phyloP scores from a whole-genome alignment of 2,113 vertebrate species.

The Ancistrus triradiatus region DNA sequence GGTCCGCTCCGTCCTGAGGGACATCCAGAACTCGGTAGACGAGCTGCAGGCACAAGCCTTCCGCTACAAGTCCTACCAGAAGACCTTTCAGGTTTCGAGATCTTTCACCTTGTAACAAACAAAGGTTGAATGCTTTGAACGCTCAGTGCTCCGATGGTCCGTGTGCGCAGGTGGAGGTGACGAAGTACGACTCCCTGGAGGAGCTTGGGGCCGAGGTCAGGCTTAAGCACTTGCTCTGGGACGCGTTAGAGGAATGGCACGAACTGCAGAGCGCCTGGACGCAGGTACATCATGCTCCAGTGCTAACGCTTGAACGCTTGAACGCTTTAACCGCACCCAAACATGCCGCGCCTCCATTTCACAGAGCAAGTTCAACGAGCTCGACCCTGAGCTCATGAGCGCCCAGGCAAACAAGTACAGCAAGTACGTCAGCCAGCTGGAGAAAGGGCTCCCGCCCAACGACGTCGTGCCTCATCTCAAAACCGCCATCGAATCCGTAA shows the following conservation, averaged over 20 bases:
- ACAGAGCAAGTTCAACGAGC: constrained; percentile 68
- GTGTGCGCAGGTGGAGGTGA: constrained; percentile 71
- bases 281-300: constrained; percentile 58
- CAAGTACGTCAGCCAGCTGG: constrained; percentile 74
- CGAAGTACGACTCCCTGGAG: constrained; percentile 75
- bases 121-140: too few relatives aligned
- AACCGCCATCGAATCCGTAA: constrained; percentile 71
- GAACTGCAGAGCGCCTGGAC: constrained; percentile 67
- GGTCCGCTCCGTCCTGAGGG: constrained; percentile 62
- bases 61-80: constrained; percentile 76
- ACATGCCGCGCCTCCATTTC: neutral
- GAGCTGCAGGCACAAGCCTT: constrained; percentile 76
- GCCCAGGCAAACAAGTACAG: constrained; percentile 71
- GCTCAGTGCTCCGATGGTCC: neutral
- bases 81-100: constrained; percentile 77
- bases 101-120: neutral
- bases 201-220: constrained; percentile 69
- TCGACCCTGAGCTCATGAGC: constrained; percentile 75
- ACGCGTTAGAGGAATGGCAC: constrained; percentile 76
- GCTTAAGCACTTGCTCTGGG: constrained; percentile 78
- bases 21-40: constrained; percentile 70
- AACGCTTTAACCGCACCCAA: neutral
- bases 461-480: constrained; percentile 70
- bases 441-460: constrained; percentile 77
- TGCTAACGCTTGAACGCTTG: too few relatives aligned